Evolutionary conservation across 2,888 invertebrate genomes (phyloP).

Genomic region (Craniophora ligustri): DNA sequence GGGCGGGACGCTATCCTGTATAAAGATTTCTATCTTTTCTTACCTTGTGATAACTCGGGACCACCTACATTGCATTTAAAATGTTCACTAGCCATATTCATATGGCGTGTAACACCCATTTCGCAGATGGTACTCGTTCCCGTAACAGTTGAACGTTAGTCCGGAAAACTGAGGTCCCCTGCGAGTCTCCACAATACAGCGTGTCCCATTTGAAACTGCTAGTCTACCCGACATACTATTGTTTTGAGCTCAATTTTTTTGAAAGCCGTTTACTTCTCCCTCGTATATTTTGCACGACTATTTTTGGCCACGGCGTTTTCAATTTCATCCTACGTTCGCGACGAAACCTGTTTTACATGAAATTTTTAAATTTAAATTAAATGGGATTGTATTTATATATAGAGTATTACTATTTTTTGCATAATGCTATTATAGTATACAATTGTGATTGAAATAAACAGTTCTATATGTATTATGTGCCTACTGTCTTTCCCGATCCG

Average conservation of each 20-base stretch:
- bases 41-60: slow-evolving; percentile 3
- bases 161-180: slow-evolving; percentile 38
- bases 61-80: not conserved
- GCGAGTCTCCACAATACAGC: slow-evolving; percentile 43
- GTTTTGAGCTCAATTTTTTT: slow-evolving; percentile 47
- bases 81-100: slow-evolving; percentile 2
- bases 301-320: slow-evolving; percentile 44
- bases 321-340: slow-evolving; percentile 38
- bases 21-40: too few species aligned
- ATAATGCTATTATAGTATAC: too few species aligned
- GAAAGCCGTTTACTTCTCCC: slow-evolving; percentile 30
- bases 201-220: slow-evolving; percentile 41
- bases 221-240: slow-evolving; percentile 29
- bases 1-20: too few species aligned
- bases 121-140: slow-evolving; percentile 21
- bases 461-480: not conserved
- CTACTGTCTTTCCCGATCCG: too few species aligned
- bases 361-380: slow-evolving; percentile 41
- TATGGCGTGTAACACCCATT: slow-evolving; percentile 22
- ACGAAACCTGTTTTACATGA: slow-evolving; percentile 37
- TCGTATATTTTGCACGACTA: slow-evolving; percentile 41
- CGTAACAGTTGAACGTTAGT: slow-evolving; percentile 23
- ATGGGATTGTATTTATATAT: slow-evolving; percentile 20
- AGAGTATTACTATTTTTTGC: slow-evolving; percentile 8
- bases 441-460: too few species aligned